Evolutionary conservation across 2,888 invertebrate genomes (phyloP).

Genomic region (Tortrix viridana): DNA sequence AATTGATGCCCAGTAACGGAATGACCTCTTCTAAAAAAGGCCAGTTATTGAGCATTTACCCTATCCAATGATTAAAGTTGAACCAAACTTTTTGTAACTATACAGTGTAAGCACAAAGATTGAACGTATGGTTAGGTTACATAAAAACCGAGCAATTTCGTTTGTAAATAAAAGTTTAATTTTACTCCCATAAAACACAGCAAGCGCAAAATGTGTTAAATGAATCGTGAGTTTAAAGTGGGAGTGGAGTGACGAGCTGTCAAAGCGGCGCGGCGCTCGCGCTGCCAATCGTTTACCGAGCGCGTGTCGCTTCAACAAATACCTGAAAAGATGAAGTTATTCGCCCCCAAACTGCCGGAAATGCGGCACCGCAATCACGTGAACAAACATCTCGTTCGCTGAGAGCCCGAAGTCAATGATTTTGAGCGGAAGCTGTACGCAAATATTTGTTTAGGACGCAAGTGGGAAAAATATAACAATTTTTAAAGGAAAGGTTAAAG

Average conservation of each 20-base stretch:
- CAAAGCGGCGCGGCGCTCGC: neutral
- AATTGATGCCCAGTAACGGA: too few species aligned
- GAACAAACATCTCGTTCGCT: conserved; percentile 55
- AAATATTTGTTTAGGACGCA: conserved; percentile 56
- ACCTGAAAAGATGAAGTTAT: conserved; percentile 46
- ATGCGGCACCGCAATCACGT: conserved; percentile 55
- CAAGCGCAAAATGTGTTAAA: neutral
- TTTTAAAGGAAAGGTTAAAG: conserved; percentile 38
- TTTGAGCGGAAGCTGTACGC: conserved; percentile 47
- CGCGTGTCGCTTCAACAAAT: conserved; percentile 17
- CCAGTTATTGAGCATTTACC: too few species aligned
- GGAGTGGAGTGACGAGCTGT: neutral
- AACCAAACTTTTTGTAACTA: too few species aligned
- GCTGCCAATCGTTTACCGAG: neutral
- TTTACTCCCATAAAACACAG: neutral
- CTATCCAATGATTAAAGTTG: too few species aligned
- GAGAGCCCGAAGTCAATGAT: conserved; percentile 52
- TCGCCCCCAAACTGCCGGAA: conserved; percentile 49
- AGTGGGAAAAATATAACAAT: conserved; percentile 45
- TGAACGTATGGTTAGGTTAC: neutral
- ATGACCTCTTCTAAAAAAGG: too few species aligned
- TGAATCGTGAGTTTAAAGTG: neutral
- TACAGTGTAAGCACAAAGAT: too few species aligned
- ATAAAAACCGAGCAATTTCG: neutral
- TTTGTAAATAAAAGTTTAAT: neutral